Conservation (phyloP, 2,888 invertebrate species). For the Luffia ferchaultella region DNA sequence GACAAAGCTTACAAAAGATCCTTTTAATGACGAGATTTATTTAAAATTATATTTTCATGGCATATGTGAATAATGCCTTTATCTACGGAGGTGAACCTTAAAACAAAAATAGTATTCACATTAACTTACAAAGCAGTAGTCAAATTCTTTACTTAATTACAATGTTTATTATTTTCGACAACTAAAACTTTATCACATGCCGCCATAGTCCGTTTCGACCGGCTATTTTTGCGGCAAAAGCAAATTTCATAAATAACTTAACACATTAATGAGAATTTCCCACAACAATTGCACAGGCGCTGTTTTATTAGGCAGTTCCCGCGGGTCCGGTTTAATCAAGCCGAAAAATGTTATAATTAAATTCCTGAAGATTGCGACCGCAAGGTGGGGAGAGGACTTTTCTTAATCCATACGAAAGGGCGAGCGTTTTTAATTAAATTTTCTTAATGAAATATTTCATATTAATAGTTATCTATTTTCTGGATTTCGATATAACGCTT, state of each 20-base stretch:
- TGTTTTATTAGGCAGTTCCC: constrained; percentile 16
- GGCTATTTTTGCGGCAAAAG: too few species aligned
- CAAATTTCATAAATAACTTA: not conserved
- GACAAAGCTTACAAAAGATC: too few species aligned
- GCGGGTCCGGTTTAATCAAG: constrained; percentile 30
- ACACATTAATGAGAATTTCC: not conserved
- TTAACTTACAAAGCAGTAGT: not conserved
- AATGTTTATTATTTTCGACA: not conserved
- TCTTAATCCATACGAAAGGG: not conserved
- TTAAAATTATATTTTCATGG: too few species aligned
- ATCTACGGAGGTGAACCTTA: too few species aligned
- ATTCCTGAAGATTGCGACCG: constrained; percentile 25
- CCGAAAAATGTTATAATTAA: constrained; percentile 44
- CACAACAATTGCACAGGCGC: not conserved
- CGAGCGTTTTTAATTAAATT: not conserved
- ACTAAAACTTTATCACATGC: not conserved
- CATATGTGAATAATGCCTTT: too few species aligned
- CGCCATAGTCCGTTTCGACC: not conserved
- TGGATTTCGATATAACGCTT: too few species aligned
- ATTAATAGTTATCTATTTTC: too few species aligned
- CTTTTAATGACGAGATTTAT: too few species aligned
- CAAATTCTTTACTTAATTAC: not conserved
- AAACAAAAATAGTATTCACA: too few species aligned
- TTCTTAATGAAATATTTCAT: not conserved
- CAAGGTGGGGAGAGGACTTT: constrained; percentile 18